Conservation (phyloP, 2,113 vertebrate species). For the Phalacrocorax brasilianus region DNA sequence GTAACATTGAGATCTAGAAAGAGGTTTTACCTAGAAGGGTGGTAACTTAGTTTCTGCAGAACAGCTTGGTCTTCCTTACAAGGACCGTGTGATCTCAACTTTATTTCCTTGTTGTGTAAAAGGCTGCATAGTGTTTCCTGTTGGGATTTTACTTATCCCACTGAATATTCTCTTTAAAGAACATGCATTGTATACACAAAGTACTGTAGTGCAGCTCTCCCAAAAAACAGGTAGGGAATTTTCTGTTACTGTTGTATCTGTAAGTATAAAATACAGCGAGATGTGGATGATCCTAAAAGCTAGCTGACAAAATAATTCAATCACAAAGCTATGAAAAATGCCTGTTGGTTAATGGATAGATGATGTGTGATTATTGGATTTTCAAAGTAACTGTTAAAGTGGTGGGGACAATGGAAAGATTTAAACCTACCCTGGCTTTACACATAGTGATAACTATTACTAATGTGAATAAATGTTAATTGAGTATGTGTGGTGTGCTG, state of each 20-base stretch:
- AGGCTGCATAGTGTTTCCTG: neutral
- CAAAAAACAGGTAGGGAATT: neutral
- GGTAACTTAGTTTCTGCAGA: neutral
- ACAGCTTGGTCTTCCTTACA: neutral
- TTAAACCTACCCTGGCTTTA: neutral
- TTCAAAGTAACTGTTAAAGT: neutral
- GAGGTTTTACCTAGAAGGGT: neutral
- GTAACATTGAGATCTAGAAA: neutral
- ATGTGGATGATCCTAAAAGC: neutral
- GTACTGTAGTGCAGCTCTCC: neutral
- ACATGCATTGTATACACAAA: neutral
- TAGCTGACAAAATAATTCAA: neutral
- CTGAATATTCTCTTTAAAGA: neutral
- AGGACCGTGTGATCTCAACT: neutral
- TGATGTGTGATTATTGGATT: neutral
- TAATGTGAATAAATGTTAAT: neutral
- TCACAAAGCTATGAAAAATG: neutral
- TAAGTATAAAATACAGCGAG: neutral
- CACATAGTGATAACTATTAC: neutral
- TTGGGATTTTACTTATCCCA: neutral
- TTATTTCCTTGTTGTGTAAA: neutral
- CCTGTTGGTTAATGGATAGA: neutral
- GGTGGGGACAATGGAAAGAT: neutral
- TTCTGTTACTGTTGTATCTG: neutral
- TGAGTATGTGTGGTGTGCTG: neutral